Percentiles rank a stretch among this genome's conserved stretches.
These are phyloP conservation scores for Seriola dumerili DNA, from an alignment of 2,113 vertebrate species.

Conservation along the genomic window DNA sequence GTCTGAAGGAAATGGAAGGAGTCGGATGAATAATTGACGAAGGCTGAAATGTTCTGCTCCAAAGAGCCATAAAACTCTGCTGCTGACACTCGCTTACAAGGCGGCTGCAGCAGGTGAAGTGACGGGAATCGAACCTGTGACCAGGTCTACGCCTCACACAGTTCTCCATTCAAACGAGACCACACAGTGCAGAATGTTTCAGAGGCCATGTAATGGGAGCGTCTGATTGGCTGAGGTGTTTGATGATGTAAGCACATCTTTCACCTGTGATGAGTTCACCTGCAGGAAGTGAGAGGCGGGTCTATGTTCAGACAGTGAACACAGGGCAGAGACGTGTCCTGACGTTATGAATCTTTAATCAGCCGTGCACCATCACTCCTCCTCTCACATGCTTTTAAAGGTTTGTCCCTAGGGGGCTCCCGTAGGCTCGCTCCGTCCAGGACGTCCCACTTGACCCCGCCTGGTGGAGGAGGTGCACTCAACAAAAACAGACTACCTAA, in stretches of 20 bases:
- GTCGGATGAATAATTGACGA: slow-evolving; percentile 19
- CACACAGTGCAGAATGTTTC: no score
- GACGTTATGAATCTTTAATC: neutral
- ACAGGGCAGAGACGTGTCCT: neutral
- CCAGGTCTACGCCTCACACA: neutral
- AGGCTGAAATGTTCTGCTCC: neutral
- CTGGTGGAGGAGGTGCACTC: no score
- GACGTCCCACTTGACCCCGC: no score
- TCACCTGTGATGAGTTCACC: neutral
- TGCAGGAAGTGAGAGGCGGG: neutral
- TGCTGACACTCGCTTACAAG: neutral
- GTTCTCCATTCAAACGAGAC: no score
- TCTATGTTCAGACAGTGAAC: neutral
- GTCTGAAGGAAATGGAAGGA: neutral
- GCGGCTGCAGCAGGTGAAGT: neutral
- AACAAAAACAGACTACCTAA: no score
- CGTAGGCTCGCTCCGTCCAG: no score
- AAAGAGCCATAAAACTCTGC: neutral
- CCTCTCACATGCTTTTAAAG: neutral
- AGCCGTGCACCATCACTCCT: neutral
- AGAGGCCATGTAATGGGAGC: no score
- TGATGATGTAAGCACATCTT: neutral
- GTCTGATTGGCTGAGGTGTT: neutral
- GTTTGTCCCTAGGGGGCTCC: neutral
- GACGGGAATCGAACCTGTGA: neutral